Conservation (phyloP, 2,113 vertebrate species). For the Thunnus thynnus region DNA sequence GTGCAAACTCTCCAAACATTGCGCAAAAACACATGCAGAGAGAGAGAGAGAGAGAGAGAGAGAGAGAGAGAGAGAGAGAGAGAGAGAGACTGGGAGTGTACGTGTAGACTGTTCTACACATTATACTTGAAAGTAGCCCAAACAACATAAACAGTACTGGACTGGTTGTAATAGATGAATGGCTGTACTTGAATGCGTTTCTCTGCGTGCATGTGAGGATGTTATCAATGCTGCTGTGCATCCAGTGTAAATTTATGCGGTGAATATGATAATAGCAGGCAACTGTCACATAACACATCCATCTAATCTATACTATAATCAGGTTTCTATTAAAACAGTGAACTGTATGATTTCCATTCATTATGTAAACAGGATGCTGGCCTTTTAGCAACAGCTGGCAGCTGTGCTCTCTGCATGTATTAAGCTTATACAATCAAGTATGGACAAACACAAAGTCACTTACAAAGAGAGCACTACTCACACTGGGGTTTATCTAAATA, state of each 20-base stretch:
- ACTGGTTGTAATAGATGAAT: slow-evolving; percentile 1
- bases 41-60: no score
- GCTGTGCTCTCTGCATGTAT: background rate
- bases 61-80: background rate
- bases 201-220: background rate
- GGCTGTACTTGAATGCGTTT: background rate
- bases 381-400: slow-evolving; percentile 40
- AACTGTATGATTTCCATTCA: slow-evolving; percentile 31
- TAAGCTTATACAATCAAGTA: slow-evolving; percentile 6
- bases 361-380: slow-evolving; percentile 44
- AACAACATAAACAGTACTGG: slow-evolving; percentile 16
- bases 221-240: background rate
- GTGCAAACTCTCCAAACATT: slow-evolving; percentile 12
- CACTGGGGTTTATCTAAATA: background rate
- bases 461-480: background rate
- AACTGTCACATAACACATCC: slow-evolving; percentile 1
- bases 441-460: background rate
- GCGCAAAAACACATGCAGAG: slow-evolving; percentile 3
- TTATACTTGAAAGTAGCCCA: background rate
- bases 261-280: slow-evolving; percentile 18
- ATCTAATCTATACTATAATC: slow-evolving; percentile 6
- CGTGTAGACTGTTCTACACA: background rate
- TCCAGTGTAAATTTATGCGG: slow-evolving; percentile 4
- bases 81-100: background rate
- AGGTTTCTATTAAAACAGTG: slow-evolving; percentile 18